phyloP scores from a whole-genome alignment of 1,140 invertebrate genomes.

The Lamellibrachia luymesi region DNA sequence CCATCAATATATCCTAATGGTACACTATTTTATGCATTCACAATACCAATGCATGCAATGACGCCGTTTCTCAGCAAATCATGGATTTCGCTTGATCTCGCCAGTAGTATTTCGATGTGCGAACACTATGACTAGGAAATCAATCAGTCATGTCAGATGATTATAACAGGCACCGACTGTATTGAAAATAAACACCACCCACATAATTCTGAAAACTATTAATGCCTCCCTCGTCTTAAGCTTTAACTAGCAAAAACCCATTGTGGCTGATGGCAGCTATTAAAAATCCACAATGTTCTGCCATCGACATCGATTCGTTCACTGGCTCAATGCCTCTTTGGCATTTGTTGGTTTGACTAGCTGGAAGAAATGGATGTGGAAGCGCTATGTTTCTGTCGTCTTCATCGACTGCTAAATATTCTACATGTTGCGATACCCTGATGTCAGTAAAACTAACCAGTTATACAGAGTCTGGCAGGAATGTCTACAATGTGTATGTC shows the following conservation, averaged over 20 bases:
- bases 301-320: background rate
- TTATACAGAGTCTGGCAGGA: no score
- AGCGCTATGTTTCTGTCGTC: background rate
- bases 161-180: background rate
- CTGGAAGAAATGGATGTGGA: background rate
- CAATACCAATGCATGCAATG: background rate
- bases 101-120: background rate
- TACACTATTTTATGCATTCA: background rate
- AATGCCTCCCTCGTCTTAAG: background rate
- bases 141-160: background rate
- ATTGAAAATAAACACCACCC: slow-evolving; percentile 1
- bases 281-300: background rate
- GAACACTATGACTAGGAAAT: background rate
- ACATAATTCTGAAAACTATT: background rate
- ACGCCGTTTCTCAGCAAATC: background rate
- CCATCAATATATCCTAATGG: background rate
- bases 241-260: background rate
- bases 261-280: background rate
- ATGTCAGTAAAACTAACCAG: no score
- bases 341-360: background rate
- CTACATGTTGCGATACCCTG: background rate
- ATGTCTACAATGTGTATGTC: no score
- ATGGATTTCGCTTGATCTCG: background rate
- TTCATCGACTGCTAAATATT: background rate
- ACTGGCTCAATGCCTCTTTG: background rate